Evolutionary conservation across 2,113 vertebrate genomes (phyloP), one percentile per base, ranked within the genome.

Genomic region (Ardeotis arabs): DNA sequence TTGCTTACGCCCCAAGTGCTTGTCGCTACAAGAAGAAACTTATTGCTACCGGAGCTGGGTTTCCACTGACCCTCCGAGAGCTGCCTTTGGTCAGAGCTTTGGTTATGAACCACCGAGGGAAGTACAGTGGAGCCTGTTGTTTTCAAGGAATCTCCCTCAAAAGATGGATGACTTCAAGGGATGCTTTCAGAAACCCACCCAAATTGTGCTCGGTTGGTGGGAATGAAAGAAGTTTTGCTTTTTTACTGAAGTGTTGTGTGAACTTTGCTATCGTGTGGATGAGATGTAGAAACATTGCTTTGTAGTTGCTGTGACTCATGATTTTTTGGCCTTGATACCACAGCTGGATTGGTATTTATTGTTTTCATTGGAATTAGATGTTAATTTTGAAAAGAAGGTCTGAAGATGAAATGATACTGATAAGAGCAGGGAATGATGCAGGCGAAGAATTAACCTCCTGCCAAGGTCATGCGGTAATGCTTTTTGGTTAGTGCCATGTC

Each of bases 1-100:
- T 98, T 98, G 97, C 96, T 97, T 97, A 96, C 60, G 12, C 92
- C 97, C 96, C 92, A 45, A 95, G 96, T 93, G 90, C 96, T 94
- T 96, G 89, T 78, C 28, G 24, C 87, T 97, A 78, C 95, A 87
- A 74, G 92, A 35, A 91, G 95, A 82, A 97, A 78, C 96, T 85
- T 70, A 81, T 24, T 55, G 95, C 98, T 97, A 87, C 97, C 49
- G 83, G 87, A 90, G 81, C 96, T 96, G 95, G 92, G 80, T 89
- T 97, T 96, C 82, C 89, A 77, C 9, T 2, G 53, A 37, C 84
- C 66, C 47, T 58, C 59, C 5, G 4, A 68, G 87, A 90, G 86
- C 83, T 73, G 89, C 94, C 82, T 76, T 73, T 31, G 62, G 72
- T 59, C 76, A 73, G 62, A 92, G 90, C 58, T 90, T 93, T 93